Evolutionary conservation across 2,888 invertebrate species (phyloP).

Genomic region (Papilio protenor): DNA sequence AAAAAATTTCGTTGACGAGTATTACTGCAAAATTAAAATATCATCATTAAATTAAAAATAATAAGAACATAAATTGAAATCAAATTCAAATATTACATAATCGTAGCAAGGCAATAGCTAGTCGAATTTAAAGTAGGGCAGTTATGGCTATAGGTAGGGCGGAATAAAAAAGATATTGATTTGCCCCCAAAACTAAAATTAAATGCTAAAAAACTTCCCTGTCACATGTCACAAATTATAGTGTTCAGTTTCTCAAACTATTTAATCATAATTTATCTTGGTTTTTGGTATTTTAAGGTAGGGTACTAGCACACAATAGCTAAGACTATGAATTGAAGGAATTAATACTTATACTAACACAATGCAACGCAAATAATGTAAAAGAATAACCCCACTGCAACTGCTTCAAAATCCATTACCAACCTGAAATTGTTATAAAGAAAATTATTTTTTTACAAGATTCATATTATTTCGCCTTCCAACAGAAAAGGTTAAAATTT

Average conservation of each 20-base stretch:
- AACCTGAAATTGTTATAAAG: conserved; percentile 8
- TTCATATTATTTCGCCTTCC: not conserved
- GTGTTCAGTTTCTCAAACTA: too few relatives aligned
- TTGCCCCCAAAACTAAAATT: too few relatives aligned
- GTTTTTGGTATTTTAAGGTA: too few relatives aligned
- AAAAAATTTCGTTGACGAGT: conserved; percentile 70
- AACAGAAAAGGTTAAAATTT: too few relatives aligned
- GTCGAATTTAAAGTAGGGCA: too few relatives aligned
- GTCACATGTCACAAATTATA: too few relatives aligned
- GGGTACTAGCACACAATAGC: too few relatives aligned
- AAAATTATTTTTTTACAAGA: not conserved
- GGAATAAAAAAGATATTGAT: too few relatives aligned
- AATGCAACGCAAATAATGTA: conserved; percentile 65
- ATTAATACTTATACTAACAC: conserved; percentile 55
- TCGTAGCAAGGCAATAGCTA: conserved; percentile 8
- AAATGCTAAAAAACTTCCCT: too few relatives aligned
- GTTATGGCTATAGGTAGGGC: too few relatives aligned
- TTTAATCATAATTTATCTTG: too few relatives aligned
- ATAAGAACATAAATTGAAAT: not conserved
- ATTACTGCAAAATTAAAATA: conserved; percentile 62
- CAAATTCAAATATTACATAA: not conserved
- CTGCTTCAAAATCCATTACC: conserved; percentile 59
- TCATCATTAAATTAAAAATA: not conserved
- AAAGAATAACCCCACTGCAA: conserved; percentile 62
- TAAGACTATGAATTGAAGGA: too few relatives aligned